These are phyloP conservation scores for Piliocolobus tephrosceles DNA, from an alignment of 2,113 vertebrate genomes.

Conservation along the genomic window DNA sequence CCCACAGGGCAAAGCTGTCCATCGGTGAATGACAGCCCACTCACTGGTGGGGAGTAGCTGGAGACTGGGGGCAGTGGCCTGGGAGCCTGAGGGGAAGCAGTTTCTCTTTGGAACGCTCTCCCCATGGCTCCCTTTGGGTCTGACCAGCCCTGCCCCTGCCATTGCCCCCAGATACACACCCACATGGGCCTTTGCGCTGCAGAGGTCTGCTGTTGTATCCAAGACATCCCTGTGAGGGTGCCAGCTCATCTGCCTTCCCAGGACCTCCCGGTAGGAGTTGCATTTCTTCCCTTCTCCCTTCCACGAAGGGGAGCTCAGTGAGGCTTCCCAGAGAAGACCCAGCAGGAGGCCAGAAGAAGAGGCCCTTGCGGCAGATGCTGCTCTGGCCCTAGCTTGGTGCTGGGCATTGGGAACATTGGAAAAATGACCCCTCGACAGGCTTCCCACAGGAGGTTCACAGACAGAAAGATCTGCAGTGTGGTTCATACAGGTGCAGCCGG, in stretches of 20 bases:
- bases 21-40: neutral
- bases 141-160: neutral
- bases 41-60: neutral
- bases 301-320: neutral
- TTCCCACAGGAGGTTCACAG: neutral
- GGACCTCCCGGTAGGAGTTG: neutral
- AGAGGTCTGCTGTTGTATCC: neutral
- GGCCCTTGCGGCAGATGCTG: neutral
- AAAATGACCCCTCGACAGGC: neutral
- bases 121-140: neutral
- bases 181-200: accelerated
- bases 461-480: neutral
- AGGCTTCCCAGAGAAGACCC: neutral
- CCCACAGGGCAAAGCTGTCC: neutral
- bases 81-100: neutral
- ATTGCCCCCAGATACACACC: neutral
- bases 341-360: neutral
- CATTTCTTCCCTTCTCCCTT: too few species aligned
- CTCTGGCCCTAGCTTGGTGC: too few species aligned
- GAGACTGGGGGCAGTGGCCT: neutral
- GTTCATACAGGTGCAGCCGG: neutral
- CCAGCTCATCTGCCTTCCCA: neutral
- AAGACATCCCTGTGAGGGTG: neutral
- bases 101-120: neutral
- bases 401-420: neutral